These are phyloP conservation scores for Gari tellinella DNA, from an alignment of 2,888 invertebrate genomes.

Conservation along the genomic window DNA sequence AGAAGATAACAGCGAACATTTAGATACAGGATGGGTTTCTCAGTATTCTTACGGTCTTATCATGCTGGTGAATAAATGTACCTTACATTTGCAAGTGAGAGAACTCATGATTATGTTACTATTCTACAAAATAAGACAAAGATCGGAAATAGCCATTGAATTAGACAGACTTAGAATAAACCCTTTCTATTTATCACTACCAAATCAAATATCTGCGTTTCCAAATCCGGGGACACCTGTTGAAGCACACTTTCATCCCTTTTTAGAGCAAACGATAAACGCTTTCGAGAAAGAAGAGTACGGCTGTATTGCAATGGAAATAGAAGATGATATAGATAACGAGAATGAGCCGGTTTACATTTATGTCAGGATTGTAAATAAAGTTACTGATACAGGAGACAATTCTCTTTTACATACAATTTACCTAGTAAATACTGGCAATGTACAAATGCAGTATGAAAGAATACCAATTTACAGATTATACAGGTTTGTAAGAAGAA, in stretches of 20 bases:
- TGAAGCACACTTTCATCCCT: constrained; percentile 36
- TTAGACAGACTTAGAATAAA: too few species aligned
- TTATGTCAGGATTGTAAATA: constrained; percentile 36
- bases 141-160: too few species aligned
- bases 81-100: too few species aligned
- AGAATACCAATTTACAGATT: constrained; percentile 32
- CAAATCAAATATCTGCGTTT: constrained; percentile 16
- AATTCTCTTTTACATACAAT: background rate
- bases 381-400: background rate
- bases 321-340: constrained; percentile 5
- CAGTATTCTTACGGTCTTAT: too few species aligned
- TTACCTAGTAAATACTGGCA: constrained; percentile 25
- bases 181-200: too few species aligned
- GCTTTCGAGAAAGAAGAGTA: constrained; percentile 37
- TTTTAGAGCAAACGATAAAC: constrained; percentile 35
- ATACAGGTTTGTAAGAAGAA: constrained; percentile 29
- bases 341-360: constrained; percentile 21
- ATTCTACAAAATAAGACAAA: too few species aligned
- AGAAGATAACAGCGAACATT: too few species aligned
- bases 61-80: too few species aligned
- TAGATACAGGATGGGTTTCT: too few species aligned
- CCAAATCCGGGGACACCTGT: constrained; percentile 53
- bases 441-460: background rate
- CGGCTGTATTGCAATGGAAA: constrained; percentile 39
- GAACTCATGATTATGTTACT: too few species aligned